Evolutionary conservation across 2,888 invertebrate genomes (phyloP).

Genomic region (Tenthredo distinguenda): DNA sequence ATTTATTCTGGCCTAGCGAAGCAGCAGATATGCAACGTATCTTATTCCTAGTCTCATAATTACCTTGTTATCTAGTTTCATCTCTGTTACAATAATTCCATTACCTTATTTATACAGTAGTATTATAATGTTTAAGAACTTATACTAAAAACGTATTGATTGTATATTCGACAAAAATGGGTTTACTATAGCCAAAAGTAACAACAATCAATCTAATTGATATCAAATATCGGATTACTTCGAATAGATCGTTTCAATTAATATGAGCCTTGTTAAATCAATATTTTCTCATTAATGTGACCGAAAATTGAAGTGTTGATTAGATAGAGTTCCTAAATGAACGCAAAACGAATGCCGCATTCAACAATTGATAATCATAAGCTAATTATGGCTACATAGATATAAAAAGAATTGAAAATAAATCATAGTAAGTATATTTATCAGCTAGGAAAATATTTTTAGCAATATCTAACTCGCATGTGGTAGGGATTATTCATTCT

Average conservation of each 20-base stretch:
- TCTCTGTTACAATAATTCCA: neutral
- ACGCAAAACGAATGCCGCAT: neutral
- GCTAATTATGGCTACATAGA: neutral
- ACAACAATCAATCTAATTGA: neutral
- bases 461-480: neutral
- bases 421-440: neutral
- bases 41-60: constrained; percentile 11
- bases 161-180: neutral
- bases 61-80: neutral
- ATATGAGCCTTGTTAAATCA: constrained; percentile 13
- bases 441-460: neutral
- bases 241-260: neutral
- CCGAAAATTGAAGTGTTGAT: neutral
- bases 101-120: neutral
- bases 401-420: neutral
- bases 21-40: neutral
- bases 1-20: neutral
- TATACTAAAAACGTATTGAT: neutral
- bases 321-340: neutral
- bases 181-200: neutral
- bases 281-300: constrained; percentile 2
- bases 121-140: neutral
- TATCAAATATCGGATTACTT: constrained; percentile 18
- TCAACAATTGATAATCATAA: neutral
- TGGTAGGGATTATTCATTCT: neutral